Percentiles rank a stretch among this genome's conserved stretches.
Evolutionary conservation across 2,888 invertebrate species (phyloP).

Genomic region (Hypena proboscidalis): DNA sequence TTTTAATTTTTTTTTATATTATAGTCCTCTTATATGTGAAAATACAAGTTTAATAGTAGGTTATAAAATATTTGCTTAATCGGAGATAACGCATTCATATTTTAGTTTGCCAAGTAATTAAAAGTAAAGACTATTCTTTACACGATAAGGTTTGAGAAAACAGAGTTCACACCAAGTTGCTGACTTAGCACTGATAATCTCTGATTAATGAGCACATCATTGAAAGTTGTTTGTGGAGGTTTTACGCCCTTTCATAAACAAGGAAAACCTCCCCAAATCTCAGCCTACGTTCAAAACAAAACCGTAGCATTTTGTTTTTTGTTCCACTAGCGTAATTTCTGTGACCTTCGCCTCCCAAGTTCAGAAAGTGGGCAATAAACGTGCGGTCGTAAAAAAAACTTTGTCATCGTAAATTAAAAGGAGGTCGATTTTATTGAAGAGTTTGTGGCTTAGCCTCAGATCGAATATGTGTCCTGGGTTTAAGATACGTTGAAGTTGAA

Average conservation of each 20-base stretch:
- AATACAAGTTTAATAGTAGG: too few relatives aligned
- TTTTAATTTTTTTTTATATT: too few relatives aligned
- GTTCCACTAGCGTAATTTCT: conserved; percentile 15
- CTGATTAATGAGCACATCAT: too few relatives aligned
- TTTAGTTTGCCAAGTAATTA: too few relatives aligned
- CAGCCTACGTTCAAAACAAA: conserved; percentile 13
- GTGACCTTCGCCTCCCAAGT: conserved; percentile 16
- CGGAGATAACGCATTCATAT: too few relatives aligned
- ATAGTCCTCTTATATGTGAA: too few relatives aligned
- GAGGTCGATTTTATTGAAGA: conserved; percentile 20
- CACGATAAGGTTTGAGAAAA: too few relatives aligned
- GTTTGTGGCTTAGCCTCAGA: conserved; percentile 15
- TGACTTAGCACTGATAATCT: too few relatives aligned
- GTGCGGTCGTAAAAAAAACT: conserved; percentile 36
- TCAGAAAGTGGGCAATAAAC: conserved; percentile 29
- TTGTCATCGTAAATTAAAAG: conserved; percentile 28
- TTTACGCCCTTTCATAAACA: background rate
- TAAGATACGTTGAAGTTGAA: background rate
- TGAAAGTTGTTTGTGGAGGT: too few relatives aligned
- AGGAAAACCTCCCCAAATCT: background rate
- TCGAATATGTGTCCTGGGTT: conserved; percentile 6
- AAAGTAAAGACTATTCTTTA: too few relatives aligned
- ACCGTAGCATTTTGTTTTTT: conserved; percentile 17
- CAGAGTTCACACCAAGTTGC: too few relatives aligned
- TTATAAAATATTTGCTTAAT: too few relatives aligned